phyloP scores from a whole-genome alignment of 1,140 invertebrate species.

The Hylaeus anthracinus region DNA sequence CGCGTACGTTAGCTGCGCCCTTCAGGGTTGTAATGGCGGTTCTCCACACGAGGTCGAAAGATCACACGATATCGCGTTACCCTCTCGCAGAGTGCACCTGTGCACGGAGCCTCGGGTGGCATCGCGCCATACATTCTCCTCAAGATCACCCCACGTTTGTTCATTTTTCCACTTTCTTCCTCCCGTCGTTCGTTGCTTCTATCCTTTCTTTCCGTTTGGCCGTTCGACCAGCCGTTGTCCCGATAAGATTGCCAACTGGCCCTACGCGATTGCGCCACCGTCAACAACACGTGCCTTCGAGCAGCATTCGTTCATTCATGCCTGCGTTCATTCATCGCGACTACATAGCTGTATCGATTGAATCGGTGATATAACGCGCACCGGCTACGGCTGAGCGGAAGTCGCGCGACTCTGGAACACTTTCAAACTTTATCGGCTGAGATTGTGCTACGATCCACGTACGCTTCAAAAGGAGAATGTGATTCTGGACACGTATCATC shows the following conservation, averaged over 20 bases:
- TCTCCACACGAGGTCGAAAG: conserved; percentile 40
- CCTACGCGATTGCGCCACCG: conserved; percentile 13
- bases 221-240: conserved; percentile 10
- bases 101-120: conserved; percentile 32
- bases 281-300: conserved; percentile 26
- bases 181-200: not conserved
- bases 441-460: not conserved
- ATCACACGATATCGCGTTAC: conserved; percentile 70
- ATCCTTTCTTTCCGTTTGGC: not conserved
- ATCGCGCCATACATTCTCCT: conserved; percentile 45
- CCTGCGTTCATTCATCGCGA: conserved; percentile 20
- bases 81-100: conserved; percentile 59
- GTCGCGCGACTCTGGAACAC: not conserved
- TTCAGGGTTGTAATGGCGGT: conserved; percentile 43
- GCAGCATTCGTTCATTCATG: conserved; percentile 54
- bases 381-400: not conserved
- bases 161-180: not conserved
- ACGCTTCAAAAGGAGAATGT: not conserved
- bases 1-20: conserved; percentile 28
- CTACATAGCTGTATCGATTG: conserved; percentile 21
- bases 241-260: conserved; percentile 52
- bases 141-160: conserved; percentile 34
- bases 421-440: not conserved
- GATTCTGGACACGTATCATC: not conserved
- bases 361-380: not conserved